Evolutionary conservation across 2,113 vertebrate genomes (phyloP), one percentile per base, ranked within the genome.

Genomic region (Dasyurus viverrinus): DNA sequence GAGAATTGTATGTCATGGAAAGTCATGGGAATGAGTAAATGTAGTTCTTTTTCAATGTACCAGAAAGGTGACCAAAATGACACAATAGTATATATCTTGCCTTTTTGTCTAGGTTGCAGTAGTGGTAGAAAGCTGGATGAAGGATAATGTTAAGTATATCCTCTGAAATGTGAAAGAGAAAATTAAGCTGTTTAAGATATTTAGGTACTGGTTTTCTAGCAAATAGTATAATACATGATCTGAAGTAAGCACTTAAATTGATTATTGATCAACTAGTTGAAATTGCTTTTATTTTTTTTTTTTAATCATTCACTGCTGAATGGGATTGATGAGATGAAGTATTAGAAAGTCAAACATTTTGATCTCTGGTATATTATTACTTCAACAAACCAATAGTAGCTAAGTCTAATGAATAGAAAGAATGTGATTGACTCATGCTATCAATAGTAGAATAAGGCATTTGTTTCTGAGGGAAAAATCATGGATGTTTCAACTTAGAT

Each of bases 71-170:
- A 68, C 12, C 60, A 68, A 68, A 68, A 36, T 68, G 30, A n/a
- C 60, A 68, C 60, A 68, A 68, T 30, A 36, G 30, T 36, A 6
- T 36, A 6, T 36, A 68, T 36, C 30, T 36, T 68, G 60, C 30
- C 30, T 36, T 68, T 68, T 12, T 16, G 30, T 68, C 57, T 68
- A 68, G 14, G 30, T 68, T 3, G 30, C 4, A 36, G 30, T 27
- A 68, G 60, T 68, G 2, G 3, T 30, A 30, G 27, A 30, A 2
- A 27, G 30, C 36, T 30, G 14, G 30, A 16, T 0, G 14, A 68
- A 14, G 60, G 1, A 0, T 0, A 36, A n/a, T 16, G 26, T 19
- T 53, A 26, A n/a, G n/a, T 27, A 14, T 19, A 60, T 10, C 57
- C 2, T 30, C 2, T 60, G 10, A 60, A 60, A 5, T 68, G 30